Evolutionary conservation across 2,113 vertebrate genomes (phyloP), one percentile per base, ranked within the genome.

Genomic region (Sisor rabdophorus): DNA sequence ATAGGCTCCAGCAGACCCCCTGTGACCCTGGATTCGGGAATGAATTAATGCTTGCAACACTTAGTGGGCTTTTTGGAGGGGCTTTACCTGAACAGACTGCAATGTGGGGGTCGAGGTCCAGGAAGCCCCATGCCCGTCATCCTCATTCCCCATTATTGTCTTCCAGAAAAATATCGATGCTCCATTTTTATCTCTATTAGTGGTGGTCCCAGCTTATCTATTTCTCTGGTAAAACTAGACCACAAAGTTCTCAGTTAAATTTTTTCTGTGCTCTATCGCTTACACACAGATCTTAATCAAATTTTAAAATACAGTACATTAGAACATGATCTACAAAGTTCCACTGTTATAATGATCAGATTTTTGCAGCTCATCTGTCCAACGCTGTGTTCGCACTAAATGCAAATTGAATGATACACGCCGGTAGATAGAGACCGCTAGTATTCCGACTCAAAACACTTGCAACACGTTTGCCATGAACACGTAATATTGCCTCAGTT

Each of bases 31-130:
- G n/a, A n/a, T n/a, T n/a, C n/a, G n/a, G n/a, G n/a, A n/a, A n/a
- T n/a, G n/a, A n/a, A n/a, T n/a, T n/a, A 79, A 44, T 44, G 40
- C 40, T 44, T 44, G 40, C 4, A n/a, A 61, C 72, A 84, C 88
- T 87, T 85, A 87, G 87, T 87, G 87, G 87, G 87, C 85, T 88
- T 85, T 88, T 84, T 81, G 90, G 90, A 89, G 89, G 88, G 89
- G 85, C 80, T 89, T 87, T 76, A 76, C 78, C 78, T 69, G 87
- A 89, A 92, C 91, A 92, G 91, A 92, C 89, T 90, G 91, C 84
- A 85, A 90, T 87, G 86, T 88, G 84, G 79, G 89, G 86, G 87
- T 88, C 78, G 68, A 79, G 86, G 89, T 88, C 91, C 91, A 91
- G 87, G 80, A 89, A 89, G 89, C 87, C 88, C 85, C 84, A 85